Evolutionary conservation across 2,888 invertebrate species (phyloP), one percentile per base, ranked within the genome.

Genomic region (Cantharis lateralis): DNA sequence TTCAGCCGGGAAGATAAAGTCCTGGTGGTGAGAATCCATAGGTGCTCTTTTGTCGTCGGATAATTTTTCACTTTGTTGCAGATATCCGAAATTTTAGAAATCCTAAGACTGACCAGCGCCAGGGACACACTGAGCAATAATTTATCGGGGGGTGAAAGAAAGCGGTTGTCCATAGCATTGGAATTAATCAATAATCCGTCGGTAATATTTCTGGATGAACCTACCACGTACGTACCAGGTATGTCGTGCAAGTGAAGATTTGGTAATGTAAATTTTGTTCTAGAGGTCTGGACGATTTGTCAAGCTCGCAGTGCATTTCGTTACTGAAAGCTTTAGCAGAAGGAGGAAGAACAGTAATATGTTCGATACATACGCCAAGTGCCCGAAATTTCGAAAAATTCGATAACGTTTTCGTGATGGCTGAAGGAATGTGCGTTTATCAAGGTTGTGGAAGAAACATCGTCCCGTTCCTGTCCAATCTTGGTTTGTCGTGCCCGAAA

Each of bases 121-220:
- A 91, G 91, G 84, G 89, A 95, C 83, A 98, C 98, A 0, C 87
- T 91, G 61, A 93, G 95, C 0, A 91, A 92, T 79, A 90, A 89
- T 70, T 89, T 98, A 20, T 98, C 98, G 0, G 98, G 98, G 0
- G 98, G 98, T 0, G 98, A 98, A 88, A 92, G 93, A 78, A 98
- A 98, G 87, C 91, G 98, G 24, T 90, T 98, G n/a, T 96, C 97
- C 0, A 96, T 98, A 64, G 98, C 98, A 0, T 88, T 97, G 78
- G 98, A 98, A 87, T 90, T 98, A 26, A 93, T 97, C 71, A 97
- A 98, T 88, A 98, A 98, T 88, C 98, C 98, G 1, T 97, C 98
- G 0, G 94, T 98, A 9, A 92, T 98, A 87, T 98, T 98, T 87
- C 91, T 98, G 78, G 98, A 98, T 87, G 98, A 98, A 86, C 98